A percentile compares a stretch with the other conserved stretches of the same genome.
Conservation (phyloP, 2,888 invertebrate species). For the Cerastoderma edule region DNA sequence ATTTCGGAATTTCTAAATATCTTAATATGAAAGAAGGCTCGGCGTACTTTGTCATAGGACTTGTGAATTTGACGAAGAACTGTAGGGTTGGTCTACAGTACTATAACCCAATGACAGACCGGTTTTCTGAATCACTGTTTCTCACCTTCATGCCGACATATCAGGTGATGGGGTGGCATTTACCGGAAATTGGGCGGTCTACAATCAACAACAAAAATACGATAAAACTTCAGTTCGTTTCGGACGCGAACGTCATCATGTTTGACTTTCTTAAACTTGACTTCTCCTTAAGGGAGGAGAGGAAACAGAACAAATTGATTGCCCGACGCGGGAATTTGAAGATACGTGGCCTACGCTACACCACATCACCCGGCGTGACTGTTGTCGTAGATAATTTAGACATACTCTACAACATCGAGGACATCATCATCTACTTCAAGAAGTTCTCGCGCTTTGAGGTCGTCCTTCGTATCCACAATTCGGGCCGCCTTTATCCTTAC, state of each 20-base stretch:
- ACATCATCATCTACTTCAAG: conserved; percentile 34
- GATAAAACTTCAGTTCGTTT: conserved; percentile 44
- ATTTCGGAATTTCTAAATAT: conserved; percentile 38
- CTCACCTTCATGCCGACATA: conserved; percentile 42
- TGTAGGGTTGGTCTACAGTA: conserved; percentile 47
- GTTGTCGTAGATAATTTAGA: conserved; percentile 24
- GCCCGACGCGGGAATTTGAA: conserved; percentile 18
- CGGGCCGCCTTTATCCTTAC: conserved; percentile 44
- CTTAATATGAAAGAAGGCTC: conserved; percentile 37
- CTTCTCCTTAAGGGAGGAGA: conserved; percentile 34
- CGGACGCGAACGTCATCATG: conserved; percentile 51
- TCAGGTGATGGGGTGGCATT: conserved; percentile 56
- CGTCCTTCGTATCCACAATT: conserved; percentile 35
- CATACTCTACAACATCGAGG: conserved; percentile 30
- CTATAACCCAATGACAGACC: conserved; percentile 25
- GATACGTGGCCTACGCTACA: conserved; percentile 43
- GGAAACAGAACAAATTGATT: conserved; percentile 29
- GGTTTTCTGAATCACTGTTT: conserved; percentile 34
- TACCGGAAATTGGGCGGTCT: conserved; percentile 29
- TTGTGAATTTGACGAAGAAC: conserved; percentile 48
- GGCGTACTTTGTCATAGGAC: conserved; percentile 47
- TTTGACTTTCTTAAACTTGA: conserved; percentile 56
- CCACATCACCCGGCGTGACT: conserved; percentile 28
- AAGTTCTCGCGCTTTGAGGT: conserved; percentile 29
- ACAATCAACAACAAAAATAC: conserved; percentile 10